Evolutionary conservation across 2,888 invertebrate genomes (phyloP), one percentile per base, ranked within the genome.

Genomic region (Pheosia gnoma): DNA sequence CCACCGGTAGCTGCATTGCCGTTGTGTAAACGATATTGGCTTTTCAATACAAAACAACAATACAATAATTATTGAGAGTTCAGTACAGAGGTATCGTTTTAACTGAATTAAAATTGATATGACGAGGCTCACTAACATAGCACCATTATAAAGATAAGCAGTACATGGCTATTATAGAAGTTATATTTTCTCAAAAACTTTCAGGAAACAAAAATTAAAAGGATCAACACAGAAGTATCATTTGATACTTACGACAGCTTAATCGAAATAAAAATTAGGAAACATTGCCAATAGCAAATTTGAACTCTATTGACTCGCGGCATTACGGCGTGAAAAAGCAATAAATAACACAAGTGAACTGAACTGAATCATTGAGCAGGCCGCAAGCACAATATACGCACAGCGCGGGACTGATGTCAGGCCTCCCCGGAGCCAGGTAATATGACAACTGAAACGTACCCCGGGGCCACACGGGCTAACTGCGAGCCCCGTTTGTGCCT

Each of bases 21-120:
- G 83, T 72, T 75, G 63, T 74, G 65, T 74, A 72, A 82, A 75
- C 79, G 79, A 78, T 73, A 68, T 71, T 70, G 79, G 75, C 78
- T 82, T 83, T 83, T 78, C 82, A 78, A 82, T 83, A 81, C 77
- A 61, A 66, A 74, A 70, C 72, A 68, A 73, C 76, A 72, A 72
- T 79, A 81, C 79, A 78, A 80, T 81, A 80, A 83, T 82, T 82
- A 81, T 77, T 68, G 73, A 70, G 68, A 70, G 61, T 51, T 25
- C 25, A 25, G 25, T 39, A 69, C 67, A 70, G 59, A 59, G 59
- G 59, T 72, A 65, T 68, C 68, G 70, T 66, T 77, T 73, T 67
- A 78, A 66, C 62, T 70, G 71, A 72, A 71, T 72, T 64, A 69
- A 72, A 70, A 74, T 77, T 71, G 68, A 70, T 72, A 67, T 66